These are phyloP conservation scores for Graphium colonna DNA, from an alignment of 2,888 invertebrate species.

Conservation along the genomic window DNA sequence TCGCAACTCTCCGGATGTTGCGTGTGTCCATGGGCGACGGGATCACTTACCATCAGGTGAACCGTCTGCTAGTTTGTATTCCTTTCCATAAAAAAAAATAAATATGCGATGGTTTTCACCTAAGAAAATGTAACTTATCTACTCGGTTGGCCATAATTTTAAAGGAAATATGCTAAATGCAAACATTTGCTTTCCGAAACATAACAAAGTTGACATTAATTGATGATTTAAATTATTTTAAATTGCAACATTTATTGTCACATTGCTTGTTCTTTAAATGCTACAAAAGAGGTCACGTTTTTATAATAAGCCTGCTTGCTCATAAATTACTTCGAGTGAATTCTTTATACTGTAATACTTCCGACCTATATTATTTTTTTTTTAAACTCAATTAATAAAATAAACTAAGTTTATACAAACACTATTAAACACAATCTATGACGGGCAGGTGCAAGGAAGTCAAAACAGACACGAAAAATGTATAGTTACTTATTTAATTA, in stretches of 20 bases:
- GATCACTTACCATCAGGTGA: no score
- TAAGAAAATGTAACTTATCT: no score
- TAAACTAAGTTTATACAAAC: constrained; percentile 2
- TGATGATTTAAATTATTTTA: background rate
- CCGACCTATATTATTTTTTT: background rate
- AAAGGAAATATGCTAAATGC: no score
- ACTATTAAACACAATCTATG: background rate
- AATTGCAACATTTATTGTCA: background rate
- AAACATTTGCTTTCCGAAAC: no score
- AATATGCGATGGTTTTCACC: no score
- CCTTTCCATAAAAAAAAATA: no score
- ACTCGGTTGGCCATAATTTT: no score
- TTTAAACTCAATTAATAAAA: constrained; percentile 6
- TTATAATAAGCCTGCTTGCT: background rate
- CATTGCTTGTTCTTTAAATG: background rate
- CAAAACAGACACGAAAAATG: constrained; percentile 19
- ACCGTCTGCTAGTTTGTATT: no score
- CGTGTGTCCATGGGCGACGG: no score
- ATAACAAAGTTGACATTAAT: background rate
- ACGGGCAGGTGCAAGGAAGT: constrained; percentile 23
- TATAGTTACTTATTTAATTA: constrained; percentile 22
- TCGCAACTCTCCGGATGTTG: no score
- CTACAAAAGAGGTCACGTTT: constrained; percentile 2
- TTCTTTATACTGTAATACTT: background rate
- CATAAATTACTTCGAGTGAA: constrained; percentile 10